Conservation (phyloP, 2,888 invertebrate genomes). For the Odontocolon sp. region DNA sequence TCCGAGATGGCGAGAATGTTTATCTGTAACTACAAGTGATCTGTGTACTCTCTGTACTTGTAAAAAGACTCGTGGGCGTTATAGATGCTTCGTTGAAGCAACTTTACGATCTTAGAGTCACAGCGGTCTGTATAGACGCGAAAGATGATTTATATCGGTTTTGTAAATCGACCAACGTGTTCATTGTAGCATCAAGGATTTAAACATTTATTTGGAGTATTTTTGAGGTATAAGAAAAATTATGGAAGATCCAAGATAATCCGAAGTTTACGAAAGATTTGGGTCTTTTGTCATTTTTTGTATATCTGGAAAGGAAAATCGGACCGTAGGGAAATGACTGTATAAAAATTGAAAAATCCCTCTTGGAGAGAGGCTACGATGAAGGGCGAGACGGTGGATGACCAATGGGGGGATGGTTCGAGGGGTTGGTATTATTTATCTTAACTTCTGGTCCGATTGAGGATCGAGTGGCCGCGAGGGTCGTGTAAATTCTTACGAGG, state of each 20-base stretch:
- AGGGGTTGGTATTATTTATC: slow-evolving; percentile 74
- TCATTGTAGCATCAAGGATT: background rate
- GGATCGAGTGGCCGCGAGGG: slow-evolving; percentile 63
- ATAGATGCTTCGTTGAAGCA: background rate
- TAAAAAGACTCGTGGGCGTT: slow-evolving; percentile 40
- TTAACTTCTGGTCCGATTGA: slow-evolving; percentile 68
- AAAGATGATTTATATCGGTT: slow-evolving; percentile 35
- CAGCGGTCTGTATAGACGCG: slow-evolving; percentile 29
- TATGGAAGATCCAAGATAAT: no score
- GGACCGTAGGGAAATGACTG: slow-evolving; percentile 32
- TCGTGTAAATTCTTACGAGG: slow-evolving; percentile 75
- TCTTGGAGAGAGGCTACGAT: slow-evolving; percentile 26
- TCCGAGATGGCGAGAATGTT: background rate
- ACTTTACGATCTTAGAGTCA: slow-evolving; percentile 41
- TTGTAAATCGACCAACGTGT: slow-evolving; percentile 26
- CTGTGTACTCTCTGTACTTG: background rate
- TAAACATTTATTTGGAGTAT: slow-evolving; percentile 10
- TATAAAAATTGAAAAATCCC: slow-evolving; percentile 53
- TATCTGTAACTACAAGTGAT: slow-evolving; percentile 41
- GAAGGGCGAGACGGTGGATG: slow-evolving; percentile 34
- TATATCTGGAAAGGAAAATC: background rate
- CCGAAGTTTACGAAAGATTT: no score
- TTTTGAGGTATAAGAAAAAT: background rate
- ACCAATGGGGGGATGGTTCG: slow-evolving; percentile 11
- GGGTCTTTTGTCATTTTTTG: slow-evolving; percentile 17